A percentile compares a stretch with the other conserved stretches of the same genome.
These are phyloP conservation scores for Prostheceraeus crozeri DNA, from an alignment of 2,888 invertebrate species.

Conservation along the genomic window DNA sequence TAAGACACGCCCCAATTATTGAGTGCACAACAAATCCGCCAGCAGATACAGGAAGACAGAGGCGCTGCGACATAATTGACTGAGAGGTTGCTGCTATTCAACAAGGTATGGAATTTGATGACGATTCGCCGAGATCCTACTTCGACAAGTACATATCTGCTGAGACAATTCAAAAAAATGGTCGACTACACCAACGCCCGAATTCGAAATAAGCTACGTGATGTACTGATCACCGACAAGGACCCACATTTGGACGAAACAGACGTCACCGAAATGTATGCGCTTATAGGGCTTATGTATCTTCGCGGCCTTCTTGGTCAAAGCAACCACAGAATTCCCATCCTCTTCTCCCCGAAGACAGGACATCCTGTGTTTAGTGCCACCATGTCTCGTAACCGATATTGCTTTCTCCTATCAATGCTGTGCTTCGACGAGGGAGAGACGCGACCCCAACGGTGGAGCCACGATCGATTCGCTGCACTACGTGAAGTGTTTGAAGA, in stretches of 20 bases:
- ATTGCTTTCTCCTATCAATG: constrained; percentile 1
- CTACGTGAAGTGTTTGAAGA: background rate
- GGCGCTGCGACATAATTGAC: no score
- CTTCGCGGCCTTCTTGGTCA: constrained; percentile 16
- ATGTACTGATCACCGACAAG: no score
- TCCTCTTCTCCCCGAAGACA: background rate
- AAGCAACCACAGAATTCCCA: background rate
- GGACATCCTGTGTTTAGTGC: constrained; percentile 13
- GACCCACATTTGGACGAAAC: constrained; percentile 1
- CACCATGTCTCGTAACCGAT: constrained; percentile 5
- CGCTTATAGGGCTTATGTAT: constrained; percentile 3
- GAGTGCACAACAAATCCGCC: no score
- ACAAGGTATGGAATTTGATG: no score
- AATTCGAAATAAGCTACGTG: constrained; percentile 3
- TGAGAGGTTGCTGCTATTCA: no score
- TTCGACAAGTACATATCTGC: no score
- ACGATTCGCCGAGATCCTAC: no score
- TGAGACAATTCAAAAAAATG: no score
- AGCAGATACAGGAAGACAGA: no score
- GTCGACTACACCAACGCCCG: constrained; percentile 11
- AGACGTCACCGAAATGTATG: background rate
- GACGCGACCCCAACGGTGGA: constrained; percentile 1
- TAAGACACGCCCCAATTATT: no score
- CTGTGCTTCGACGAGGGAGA: background rate
- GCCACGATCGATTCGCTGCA: constrained; percentile 2